phyloP scores from a whole-genome alignment of 92 coral and sea anemone genomes.

The Siderastrea siderea region DNA sequence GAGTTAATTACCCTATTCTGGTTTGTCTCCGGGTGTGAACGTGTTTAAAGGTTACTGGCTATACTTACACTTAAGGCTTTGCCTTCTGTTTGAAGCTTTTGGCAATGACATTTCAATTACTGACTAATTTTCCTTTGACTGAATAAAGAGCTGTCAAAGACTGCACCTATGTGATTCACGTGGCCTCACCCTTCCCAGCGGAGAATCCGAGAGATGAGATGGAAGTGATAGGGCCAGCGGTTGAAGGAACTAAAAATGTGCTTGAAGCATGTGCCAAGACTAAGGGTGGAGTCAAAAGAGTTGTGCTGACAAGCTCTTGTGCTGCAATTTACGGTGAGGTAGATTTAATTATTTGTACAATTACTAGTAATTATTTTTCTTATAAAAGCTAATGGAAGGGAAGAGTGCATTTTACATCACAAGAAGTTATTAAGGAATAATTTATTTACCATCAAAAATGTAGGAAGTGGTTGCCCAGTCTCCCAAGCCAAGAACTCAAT shows the following conservation, averaged over 20 bases:
- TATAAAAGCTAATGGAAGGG: too few species aligned
- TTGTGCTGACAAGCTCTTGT: slow-evolving; percentile 92
- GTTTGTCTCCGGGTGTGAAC: too few species aligned
- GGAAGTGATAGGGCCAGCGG: slow-evolving; percentile 96
- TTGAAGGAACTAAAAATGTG: slow-evolving; percentile 94
- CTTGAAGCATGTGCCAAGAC: slow-evolving; percentile 92
- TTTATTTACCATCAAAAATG: too few species aligned
- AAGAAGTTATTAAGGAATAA: too few species aligned
- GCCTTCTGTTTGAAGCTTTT: background rate
- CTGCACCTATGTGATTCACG: slow-evolving; percentile 91
- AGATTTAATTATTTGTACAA: background rate
- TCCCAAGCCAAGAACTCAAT: too few species aligned
- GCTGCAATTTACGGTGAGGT: slow-evolving; percentile 82
- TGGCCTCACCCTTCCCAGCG: slow-evolving; percentile 96
- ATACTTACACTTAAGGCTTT: too few species aligned
- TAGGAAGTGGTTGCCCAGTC: too few species aligned
- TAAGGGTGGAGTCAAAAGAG: slow-evolving; percentile 87
- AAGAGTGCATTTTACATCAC: too few species aligned
- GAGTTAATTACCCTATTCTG: too few species aligned
- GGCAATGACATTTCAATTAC: background rate
- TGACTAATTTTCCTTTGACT: background rate
- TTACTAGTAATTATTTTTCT: too few species aligned
- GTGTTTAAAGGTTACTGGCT: too few species aligned
- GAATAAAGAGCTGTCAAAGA: slow-evolving; percentile 83
- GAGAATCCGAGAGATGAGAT: slow-evolving; percentile 85